Percentiles rank a stretch among this genome's conserved stretches.
Conservation (phyloP, 1,140 invertebrate genomes). For the Holcopasites calliopsidis region DNA sequence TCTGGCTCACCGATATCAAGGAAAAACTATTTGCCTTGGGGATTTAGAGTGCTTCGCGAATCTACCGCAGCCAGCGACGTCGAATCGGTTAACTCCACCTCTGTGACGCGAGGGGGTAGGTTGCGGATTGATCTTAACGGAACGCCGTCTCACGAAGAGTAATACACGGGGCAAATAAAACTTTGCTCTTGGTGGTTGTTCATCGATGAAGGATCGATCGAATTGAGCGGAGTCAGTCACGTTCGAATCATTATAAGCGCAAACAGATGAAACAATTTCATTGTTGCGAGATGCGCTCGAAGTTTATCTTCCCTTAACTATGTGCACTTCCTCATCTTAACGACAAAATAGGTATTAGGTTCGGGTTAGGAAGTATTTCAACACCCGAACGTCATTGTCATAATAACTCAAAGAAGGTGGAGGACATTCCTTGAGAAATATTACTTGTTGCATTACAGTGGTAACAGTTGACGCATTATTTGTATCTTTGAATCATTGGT, state of each 20-base stretch:
- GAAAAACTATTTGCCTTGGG: constrained; percentile 74
- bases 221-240: constrained; percentile 57
- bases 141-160: constrained; percentile 51
- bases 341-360: too few species aligned
- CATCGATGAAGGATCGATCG: constrained; percentile 51
- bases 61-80: background rate
- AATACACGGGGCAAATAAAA: constrained; percentile 68
- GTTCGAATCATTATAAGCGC: constrained; percentile 47
- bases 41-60: constrained; percentile 69
- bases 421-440: too few species aligned
- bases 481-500: too few species aligned
- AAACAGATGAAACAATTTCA: background rate
- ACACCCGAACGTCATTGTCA: too few species aligned
- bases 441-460: too few species aligned
- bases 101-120: background rate
- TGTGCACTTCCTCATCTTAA: too few species aligned
- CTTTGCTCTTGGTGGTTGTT: constrained; percentile 64
- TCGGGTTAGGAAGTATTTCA: too few species aligned
- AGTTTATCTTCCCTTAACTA: too few species aligned
- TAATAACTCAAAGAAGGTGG: too few species aligned
- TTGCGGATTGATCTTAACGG: background rate
- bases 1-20: constrained; percentile 74
- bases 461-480: too few species aligned
- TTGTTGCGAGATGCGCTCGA: too few species aligned
- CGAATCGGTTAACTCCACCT: constrained; percentile 13